Conservation (phyloP, 2,888 invertebrate species). For the Aleiodes testaceus region DNA sequence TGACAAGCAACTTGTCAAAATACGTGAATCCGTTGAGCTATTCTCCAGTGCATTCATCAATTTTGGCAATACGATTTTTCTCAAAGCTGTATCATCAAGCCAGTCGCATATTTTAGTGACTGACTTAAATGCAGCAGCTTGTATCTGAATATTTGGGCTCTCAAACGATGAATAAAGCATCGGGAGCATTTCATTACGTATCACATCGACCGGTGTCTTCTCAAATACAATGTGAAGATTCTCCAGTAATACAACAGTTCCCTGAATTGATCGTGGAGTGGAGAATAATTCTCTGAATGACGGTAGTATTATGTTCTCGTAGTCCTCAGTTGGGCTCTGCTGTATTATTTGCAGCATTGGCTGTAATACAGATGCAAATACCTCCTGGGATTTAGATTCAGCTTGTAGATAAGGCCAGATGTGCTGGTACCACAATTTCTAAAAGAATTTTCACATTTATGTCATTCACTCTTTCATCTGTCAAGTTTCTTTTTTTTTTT, state of each 20-base stretch:
- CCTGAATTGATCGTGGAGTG: slow-evolving; percentile 86
- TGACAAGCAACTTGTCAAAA: slow-evolving; percentile 85
- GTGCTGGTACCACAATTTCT: slow-evolving; percentile 97
- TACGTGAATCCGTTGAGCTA: slow-evolving; percentile 85
- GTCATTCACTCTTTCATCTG: not conserved
- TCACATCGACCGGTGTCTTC: slow-evolving; percentile 87
- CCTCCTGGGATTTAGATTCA: slow-evolving; percentile 90
- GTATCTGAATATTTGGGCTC: slow-evolving; percentile 90
- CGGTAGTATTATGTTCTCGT: slow-evolving; percentile 86
- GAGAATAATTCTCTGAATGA: slow-evolving; percentile 85
- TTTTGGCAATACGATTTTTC: slow-evolving; percentile 87
- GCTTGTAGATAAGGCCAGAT: slow-evolving; percentile 92
- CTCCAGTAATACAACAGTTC: slow-evolving; percentile 90
- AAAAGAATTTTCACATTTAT: slow-evolving; percentile 62
- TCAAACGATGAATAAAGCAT: slow-evolving; percentile 91
- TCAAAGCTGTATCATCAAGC: slow-evolving; percentile 87
- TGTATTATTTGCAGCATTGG: slow-evolving; percentile 89
- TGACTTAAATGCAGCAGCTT: slow-evolving; percentile 93
- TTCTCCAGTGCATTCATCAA: slow-evolving; percentile 87
- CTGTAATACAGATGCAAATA: slow-evolving; percentile 88
- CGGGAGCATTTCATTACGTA: slow-evolving; percentile 87
- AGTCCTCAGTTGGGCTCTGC: slow-evolving; percentile 85
- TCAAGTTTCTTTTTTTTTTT: slow-evolving; percentile 33
- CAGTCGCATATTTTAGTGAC: slow-evolving; percentile 89
- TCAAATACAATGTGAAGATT: slow-evolving; percentile 91